Percentiles rank a stretch among this genome's conserved stretches.
phyloP scores from a whole-genome alignment of 2,113 vertebrate genomes.

The Isurus oxyrinchus region DNA sequence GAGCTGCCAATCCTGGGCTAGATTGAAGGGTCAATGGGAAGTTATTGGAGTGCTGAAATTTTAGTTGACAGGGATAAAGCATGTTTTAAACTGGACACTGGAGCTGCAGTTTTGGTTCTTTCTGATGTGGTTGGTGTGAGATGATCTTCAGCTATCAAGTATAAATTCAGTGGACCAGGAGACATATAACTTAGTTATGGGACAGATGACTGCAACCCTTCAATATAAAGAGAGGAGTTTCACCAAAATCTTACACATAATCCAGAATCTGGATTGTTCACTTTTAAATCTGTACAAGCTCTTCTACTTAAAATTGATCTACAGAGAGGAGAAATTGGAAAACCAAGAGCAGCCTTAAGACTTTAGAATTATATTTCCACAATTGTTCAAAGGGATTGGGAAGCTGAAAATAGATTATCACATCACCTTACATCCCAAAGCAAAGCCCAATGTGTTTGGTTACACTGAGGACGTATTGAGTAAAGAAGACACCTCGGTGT shows the following conservation, averaged over 20 bases:
- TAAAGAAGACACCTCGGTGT: too few relatives aligned
- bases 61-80: too few relatives aligned
- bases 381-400: neutral
- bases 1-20: too few relatives aligned
- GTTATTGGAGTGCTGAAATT: too few relatives aligned
- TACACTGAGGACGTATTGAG: too few relatives aligned
- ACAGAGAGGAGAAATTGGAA: neutral
- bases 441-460: neutral
- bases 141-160: neutral
- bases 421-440: neutral
- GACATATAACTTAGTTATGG: too few relatives aligned
- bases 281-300: neutral
- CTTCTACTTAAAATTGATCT: neutral
- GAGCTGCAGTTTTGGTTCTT: too few relatives aligned
- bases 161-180: neutral
- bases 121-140: neutral
- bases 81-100: too few relatives aligned
- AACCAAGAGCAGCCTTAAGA: neutral
- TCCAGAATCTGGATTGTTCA: neutral
- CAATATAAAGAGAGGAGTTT: neutral
- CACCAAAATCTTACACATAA: neutral
- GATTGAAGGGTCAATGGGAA: too few relatives aligned
- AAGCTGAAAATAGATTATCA: neutral
- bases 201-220: neutral
- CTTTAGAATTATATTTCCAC: neutral